Evolutionary conservation across 2,797 vertebrate genomes (phyloP), one percentile per base, ranked within the genome.

Genomic region (Anolis apletophallus): DNA sequence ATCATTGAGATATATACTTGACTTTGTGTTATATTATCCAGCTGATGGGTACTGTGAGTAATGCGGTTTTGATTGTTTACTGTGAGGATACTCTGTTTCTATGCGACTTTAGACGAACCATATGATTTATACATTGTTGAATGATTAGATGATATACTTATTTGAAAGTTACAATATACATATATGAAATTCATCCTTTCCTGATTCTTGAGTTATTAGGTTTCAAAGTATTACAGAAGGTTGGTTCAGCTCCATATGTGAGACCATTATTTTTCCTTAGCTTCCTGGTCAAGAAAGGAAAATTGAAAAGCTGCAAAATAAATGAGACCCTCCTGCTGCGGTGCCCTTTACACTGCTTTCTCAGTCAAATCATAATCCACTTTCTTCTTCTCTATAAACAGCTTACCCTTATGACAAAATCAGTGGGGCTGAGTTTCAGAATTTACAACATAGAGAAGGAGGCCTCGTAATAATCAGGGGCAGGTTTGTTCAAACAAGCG

Each of bases 361-460:
- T 36, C 34, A 1, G 23, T 74, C 67, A 68, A n/a, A 29, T 36
- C 55, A 17, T 26, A 64, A 14, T 40, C 1, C 19, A 5, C 34
- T 34, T 19, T 7, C 26, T 13, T 34, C 64, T 69, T 54, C 50
- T 69, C 5, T 23, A 9, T 67, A 69, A 73, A 46, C 9, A 46
- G 11, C 34, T 6, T 52, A 13, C 14, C 4, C 26, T 40, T 26
- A 13, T 61, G 29, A 16, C 9, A 75, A n/a, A 16, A 86, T 16
- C 2, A 52, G 26, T 59, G 12, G 32, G 2, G 21, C 8, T 13
- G 14, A 69, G 59, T 68, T 50, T 81, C 71, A 46, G 34, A 36
- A 73, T 80, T 73, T 74, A n/a, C 29, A 17, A 29, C 16, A 54
- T 32, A 85, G 54, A 57, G 80, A 86, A 86, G 13, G 9, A 80